Percentiles rank a stretch among this genome's conserved stretches.
Conservation (phyloP, 1,140 invertebrate species). For the Carcinoscorpius rotundicauda region DNA sequence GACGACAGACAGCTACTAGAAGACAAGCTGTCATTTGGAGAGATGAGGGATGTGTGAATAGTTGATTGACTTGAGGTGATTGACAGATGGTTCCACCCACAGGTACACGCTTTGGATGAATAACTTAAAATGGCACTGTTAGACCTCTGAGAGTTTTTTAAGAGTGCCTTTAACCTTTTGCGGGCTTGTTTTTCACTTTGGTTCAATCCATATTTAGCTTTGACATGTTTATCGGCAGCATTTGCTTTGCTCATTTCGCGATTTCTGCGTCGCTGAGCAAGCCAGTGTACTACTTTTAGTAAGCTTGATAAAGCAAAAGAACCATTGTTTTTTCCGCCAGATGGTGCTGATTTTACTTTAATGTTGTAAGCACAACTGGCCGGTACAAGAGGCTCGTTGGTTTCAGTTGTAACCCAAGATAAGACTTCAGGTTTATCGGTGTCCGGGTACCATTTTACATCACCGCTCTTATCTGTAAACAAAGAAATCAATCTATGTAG, state of each 20-base stretch:
- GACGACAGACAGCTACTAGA: conserved; percentile 2
- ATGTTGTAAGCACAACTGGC: background rate
- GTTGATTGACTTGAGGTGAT: too few species aligned
- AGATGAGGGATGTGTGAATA: background rate
- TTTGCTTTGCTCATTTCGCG: conserved; percentile 5
- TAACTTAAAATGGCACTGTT: too few species aligned
- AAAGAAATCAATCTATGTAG: too few species aligned
- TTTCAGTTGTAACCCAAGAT: too few species aligned
- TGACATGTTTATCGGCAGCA: conserved; percentile 14
- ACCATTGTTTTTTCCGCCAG: too few species aligned
- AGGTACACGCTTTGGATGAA: too few species aligned
- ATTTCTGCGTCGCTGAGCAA: conserved; percentile 8
- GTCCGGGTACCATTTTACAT: too few species aligned
- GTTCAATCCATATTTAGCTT: conserved; percentile 14
- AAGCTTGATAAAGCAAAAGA: conserved; percentile 13
- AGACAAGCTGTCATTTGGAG: background rate
- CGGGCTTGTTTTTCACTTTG: conserved; percentile 13
- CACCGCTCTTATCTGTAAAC: too few species aligned
- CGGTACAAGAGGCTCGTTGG: background rate
- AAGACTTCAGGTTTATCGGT: too few species aligned
- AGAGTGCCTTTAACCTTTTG: conserved; percentile 15
- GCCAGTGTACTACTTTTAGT: conserved; percentile 19
- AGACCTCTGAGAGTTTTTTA: background rate
- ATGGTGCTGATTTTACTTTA: too few species aligned
- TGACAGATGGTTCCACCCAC: too few species aligned